Evolutionary conservation across 2,888 invertebrate species (phyloP).

Genomic region (Caenorhabditis zanzibari): DNA sequence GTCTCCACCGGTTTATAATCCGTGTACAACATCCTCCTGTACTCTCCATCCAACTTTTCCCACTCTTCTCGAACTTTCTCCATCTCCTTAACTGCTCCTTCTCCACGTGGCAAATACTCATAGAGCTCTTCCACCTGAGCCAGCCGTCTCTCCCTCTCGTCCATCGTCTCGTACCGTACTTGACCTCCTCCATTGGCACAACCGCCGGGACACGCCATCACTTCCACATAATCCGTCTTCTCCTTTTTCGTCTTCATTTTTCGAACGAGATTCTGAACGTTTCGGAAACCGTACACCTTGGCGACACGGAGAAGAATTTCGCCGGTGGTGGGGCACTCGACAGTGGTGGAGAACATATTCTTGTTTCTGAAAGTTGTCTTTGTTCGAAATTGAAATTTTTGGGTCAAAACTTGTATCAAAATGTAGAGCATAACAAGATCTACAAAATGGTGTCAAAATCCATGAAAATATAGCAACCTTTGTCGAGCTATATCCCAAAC

Average conservation of each 20-base stretch:
- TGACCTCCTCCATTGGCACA: constrained; percentile 98
- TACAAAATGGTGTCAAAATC: too few species aligned
- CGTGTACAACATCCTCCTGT: constrained; percentile 88
- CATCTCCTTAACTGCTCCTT: background rate
- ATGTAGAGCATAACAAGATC: too few species aligned
- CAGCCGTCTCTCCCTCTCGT: constrained; percentile 88
- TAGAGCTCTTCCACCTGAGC: constrained; percentile 88
- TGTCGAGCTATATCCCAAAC: too few species aligned
- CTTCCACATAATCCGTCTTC: constrained; percentile 94
- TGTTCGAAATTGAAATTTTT: too few species aligned
- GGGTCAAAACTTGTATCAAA: too few species aligned
- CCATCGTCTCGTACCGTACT: constrained; percentile 88
- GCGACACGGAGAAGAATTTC: constrained; percentile 62
- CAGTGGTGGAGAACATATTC: constrained; percentile 66
- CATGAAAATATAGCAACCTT: too few species aligned
- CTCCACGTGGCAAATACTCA: constrained; percentile 75
- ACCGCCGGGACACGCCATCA: constrained; percentile 99
- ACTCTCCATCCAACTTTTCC: constrained; percentile 87
- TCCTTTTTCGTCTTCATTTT: constrained; percentile 93
- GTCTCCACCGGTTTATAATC: constrained; percentile 93
- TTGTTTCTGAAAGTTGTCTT: constrained; percentile 70
- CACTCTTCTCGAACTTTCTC: constrained; percentile 61
- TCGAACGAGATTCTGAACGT: constrained; percentile 96
- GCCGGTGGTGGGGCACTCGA: constrained; percentile 40
- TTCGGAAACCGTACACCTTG: constrained; percentile 84